phyloP scores from a whole-genome alignment of 2,888 invertebrate species.

The Drosophila peninsularis region DNA sequence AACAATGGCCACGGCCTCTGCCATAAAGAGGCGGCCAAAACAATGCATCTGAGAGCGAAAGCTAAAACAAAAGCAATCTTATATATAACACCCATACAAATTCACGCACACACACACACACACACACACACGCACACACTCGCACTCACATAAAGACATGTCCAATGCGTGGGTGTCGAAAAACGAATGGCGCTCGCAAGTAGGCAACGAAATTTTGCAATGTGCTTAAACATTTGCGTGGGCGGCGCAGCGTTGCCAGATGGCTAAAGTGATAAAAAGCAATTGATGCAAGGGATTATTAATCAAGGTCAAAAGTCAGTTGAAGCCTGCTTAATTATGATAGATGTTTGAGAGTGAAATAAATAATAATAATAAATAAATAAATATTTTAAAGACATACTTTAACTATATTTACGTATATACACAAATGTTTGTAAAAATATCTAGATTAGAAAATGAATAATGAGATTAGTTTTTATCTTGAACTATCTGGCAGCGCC shows the following conservation, averaged over 20 bases:
- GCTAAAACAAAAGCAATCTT: conserved; percentile 61
- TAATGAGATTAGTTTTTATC: too few species aligned
- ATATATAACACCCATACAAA: conserved; percentile 45
- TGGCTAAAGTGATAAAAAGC: neutral
- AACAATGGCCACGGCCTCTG: conserved; percentile 23
- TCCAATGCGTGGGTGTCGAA: conserved; percentile 45
- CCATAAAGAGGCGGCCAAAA: conserved; percentile 43
- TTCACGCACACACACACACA: conserved; percentile 5
- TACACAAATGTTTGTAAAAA: too few species aligned
- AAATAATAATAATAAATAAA: too few species aligned
- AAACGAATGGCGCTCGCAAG: conserved; percentile 54
- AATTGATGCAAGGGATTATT: neutral
- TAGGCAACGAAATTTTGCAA: conserved; percentile 58
- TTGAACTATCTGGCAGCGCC: conserved; percentile 51
- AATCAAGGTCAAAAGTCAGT: neutral
- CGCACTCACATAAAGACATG: conserved; percentile 4
- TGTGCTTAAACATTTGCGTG: conserved; percentile 32
- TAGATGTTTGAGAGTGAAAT: too few species aligned
- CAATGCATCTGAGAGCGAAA: conserved; percentile 55
- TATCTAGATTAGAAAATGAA: too few species aligned
- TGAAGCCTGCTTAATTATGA: neutral
- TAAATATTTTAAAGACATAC: too few species aligned
- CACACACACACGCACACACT: neutral
- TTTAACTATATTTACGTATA: too few species aligned
- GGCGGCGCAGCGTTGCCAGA: conserved; percentile 41